Percentiles rank a stretch among this genome's conserved stretches.
These are phyloP conservation scores for Echeneis naucrates DNA, from an alignment of 2,797 vertebrate species.

Conservation along the genomic window DNA sequence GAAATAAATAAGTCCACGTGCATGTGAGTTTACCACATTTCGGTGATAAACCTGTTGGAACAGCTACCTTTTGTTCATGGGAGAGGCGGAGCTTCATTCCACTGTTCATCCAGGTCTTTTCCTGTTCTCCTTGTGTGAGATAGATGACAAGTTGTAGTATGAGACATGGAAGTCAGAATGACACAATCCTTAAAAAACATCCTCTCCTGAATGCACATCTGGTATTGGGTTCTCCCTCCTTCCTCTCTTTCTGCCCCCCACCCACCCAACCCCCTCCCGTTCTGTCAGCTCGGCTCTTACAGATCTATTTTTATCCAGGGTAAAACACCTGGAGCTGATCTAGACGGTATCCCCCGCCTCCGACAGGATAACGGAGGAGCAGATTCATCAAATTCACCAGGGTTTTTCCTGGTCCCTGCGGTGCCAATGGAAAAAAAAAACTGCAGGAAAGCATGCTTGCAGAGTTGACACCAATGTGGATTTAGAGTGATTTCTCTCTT, in stretches of 20 bases:
- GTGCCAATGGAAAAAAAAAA: slow-evolving; percentile 37
- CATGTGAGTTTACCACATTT: too few species aligned
- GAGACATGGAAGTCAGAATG: slow-evolving; percentile 16
- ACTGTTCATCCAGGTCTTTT: slow-evolving; percentile 2
- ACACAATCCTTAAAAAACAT: slow-evolving; percentile 24
- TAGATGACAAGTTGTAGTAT: not conserved
- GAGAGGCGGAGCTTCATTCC: too few species aligned
- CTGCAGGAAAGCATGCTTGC: slow-evolving; percentile 56
- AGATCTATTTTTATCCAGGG: slow-evolving; percentile 74
- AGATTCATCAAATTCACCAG: slow-evolving; percentile 69
- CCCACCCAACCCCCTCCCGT: too few species aligned
- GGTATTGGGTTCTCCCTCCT: slow-evolving; percentile 8
- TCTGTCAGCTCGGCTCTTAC: slow-evolving; percentile 52
- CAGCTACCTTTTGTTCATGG: too few species aligned
- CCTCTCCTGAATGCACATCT: slow-evolving; percentile 37
- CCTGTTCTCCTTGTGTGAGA: slow-evolving; percentile 7
- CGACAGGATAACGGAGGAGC: slow-evolving; percentile 49
- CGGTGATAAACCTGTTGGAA: too few species aligned
- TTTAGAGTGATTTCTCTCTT: slow-evolving; percentile 35
- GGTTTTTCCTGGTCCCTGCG: slow-evolving; percentile 61
- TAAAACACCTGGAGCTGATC: slow-evolving; percentile 77
- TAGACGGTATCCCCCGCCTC: slow-evolving; percentile 43
- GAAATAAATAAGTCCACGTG: slow-evolving; percentile 25
- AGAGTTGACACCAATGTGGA: slow-evolving; percentile 38
- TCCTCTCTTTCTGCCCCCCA: slow-evolving; percentile 31